Base-by-base conservation (phyloP, 2,888 invertebrate species). In the Trachelus stipa region DNA sequence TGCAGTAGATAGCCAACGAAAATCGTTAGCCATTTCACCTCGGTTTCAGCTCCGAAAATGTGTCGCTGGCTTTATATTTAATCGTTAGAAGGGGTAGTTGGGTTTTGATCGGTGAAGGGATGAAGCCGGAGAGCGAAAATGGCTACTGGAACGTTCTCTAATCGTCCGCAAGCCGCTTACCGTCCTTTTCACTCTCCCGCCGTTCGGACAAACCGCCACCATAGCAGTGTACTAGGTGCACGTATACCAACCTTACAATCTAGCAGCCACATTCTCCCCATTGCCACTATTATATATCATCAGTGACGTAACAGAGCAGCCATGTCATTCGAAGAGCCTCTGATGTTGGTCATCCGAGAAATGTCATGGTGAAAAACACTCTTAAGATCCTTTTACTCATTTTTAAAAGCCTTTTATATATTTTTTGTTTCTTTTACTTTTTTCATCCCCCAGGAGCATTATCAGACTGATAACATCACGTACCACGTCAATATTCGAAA, bases 131-230 rank as follows among this genome's bases (percentile, higher is more conserved):
- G 78, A 79, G 81, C 81, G 80, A 79, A 80, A 84, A 83, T 82
- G 71, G 34, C 77, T 73, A 73, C 83, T 80, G 84, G 80, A 82
- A 83, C 81, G 82, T 81, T 83, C 86, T 85, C 84, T 88, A 89
- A 89, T 88, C 88, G 87, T 74, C 85, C 86, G 82, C 88, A 89
- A 89, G 87, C 88, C 86, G 88, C 89, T 89, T 88, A 89, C 81
- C 81, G 77, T 80, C 80, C 75, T 69, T 82, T 79, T 68, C 77
- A 79, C 83, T 78, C 83, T 79, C 80, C 79, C 83, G 73, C 79
- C 71, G 77, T 79, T 56, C 56, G 56, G 56, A 56, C 56, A 23
- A 56, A 56, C 56, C 56, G 56, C 56, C 56, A 56, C 15, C 56
- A 23, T 23, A 56, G 56, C 23, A 1, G 56, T 23, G 2, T 56